phyloP scores from a whole-genome alignment of 1,140 invertebrate genomes.

The Drosophila erecta region DNA sequence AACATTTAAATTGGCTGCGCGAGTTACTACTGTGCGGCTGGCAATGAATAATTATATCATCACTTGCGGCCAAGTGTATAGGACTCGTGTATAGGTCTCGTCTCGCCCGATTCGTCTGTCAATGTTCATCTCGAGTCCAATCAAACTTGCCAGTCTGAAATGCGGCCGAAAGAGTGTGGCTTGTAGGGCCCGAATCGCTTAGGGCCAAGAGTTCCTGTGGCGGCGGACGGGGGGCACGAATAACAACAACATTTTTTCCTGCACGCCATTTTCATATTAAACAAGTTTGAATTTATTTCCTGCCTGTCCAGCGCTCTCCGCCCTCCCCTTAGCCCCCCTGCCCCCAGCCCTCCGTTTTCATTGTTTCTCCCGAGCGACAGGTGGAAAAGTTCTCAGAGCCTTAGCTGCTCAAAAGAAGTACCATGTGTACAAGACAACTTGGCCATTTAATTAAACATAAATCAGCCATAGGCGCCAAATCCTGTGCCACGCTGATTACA shows the following conservation, averaged over 20 bases:
- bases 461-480: constrained; percentile 25
- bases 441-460: constrained; percentile 51
- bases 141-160: constrained; percentile 49
- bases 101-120: constrained; percentile 27
- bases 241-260: constrained; percentile 59
- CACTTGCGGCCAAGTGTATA: constrained; percentile 7
- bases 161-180: neutral
- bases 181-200: constrained; percentile 55
- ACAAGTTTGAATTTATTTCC: constrained; percentile 79
- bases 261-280: constrained; percentile 82
- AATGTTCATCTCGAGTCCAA: constrained; percentile 49
- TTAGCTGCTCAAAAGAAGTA: constrained; percentile 46
- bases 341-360: constrained; percentile 31
- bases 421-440: constrained; percentile 19
- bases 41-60: constrained; percentile 50
- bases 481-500: constrained; percentile 8
- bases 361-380: constrained; percentile 65
- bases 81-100: neutral
- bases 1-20: constrained; percentile 65
- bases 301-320: constrained; percentile 44
- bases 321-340: neutral
- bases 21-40: constrained; percentile 31
- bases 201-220: constrained; percentile 44
- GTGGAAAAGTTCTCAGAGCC: constrained; percentile 68
- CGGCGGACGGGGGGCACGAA: constrained; percentile 60